These are phyloP conservation scores for Eupeodes corollae DNA, from an alignment of 1,140 invertebrate genomes.

Conservation along the genomic window DNA sequence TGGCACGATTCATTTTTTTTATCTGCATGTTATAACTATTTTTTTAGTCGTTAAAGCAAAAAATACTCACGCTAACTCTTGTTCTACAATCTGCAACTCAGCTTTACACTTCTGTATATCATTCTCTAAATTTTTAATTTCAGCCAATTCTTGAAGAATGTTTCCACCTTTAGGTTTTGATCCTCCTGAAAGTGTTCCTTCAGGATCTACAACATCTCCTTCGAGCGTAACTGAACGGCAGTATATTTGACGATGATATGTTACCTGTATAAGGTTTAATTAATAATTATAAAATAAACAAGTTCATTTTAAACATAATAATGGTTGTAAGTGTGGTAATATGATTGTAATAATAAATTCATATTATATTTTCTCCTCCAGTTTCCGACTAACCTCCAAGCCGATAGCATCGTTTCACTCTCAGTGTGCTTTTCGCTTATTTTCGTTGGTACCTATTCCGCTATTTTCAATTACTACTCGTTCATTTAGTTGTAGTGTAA, in stretches of 20 bases:
- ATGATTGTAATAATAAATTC: too few species aligned
- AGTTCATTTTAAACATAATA: neutral
- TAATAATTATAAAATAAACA: neutral
- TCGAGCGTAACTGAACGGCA: conserved; percentile 79
- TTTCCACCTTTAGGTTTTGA: conserved; percentile 44
- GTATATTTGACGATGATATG: conserved; percentile 65
- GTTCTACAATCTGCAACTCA: conserved; percentile 41
- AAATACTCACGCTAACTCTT: conserved; percentile 40
- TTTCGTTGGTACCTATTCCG: too few species aligned
- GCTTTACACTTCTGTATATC: conserved; percentile 42
- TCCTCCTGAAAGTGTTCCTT: conserved; percentile 81
- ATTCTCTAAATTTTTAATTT: conserved; percentile 41
- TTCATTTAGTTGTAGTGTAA: too few species aligned
- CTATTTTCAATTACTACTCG: too few species aligned
- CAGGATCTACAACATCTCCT: conserved; percentile 85
- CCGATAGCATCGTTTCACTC: too few species aligned
- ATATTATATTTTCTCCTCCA: too few species aligned
- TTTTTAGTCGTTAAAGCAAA: neutral
- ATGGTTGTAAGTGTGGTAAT: too few species aligned
- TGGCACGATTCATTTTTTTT: too few species aligned
- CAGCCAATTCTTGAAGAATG: conserved; percentile 40
- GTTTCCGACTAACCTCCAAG: too few species aligned
- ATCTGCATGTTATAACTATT: too few species aligned
- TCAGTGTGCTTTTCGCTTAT: too few species aligned
- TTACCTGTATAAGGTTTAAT: conserved; percentile 30